A percentile compares a stretch with the other conserved stretches of the same genome.
Conservation (phyloP, 2,888 invertebrate species). For the Drosophila tripunctata region DNA sequence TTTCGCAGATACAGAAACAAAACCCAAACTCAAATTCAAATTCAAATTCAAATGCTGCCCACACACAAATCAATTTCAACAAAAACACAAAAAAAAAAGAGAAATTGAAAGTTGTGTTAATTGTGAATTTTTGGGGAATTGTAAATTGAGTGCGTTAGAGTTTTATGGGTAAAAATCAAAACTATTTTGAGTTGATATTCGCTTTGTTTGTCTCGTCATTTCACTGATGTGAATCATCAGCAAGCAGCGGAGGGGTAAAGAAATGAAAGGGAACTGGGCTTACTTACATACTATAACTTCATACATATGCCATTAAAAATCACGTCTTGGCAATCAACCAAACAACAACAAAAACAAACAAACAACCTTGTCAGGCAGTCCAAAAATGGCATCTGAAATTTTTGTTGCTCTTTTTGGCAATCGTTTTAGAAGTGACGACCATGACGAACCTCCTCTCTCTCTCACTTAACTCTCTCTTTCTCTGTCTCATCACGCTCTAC, state of each 20-base stretch:
- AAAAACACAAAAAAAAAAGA: constrained; percentile 30
- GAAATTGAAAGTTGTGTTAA: constrained; percentile 56
- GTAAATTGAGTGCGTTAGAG: constrained; percentile 6
- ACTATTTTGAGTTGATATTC: constrained; percentile 19
- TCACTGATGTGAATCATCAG: constrained; percentile 36
- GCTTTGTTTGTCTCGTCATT: constrained; percentile 9
- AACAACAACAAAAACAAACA: constrained; percentile 23
- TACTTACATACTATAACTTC: constrained; percentile 24
- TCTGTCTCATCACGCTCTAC: too few relatives aligned
- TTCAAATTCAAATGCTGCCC: constrained; percentile 50
- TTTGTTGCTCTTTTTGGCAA: constrained; percentile 67
- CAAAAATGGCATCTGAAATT: constrained; percentile 67
- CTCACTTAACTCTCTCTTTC: not conserved
- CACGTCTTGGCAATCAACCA: constrained; percentile 67
- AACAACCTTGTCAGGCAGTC: constrained; percentile 44
- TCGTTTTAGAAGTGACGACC: constrained; percentile 65
- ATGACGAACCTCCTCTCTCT: constrained; percentile 45
- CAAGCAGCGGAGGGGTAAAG: not conserved
- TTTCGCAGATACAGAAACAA: constrained; percentile 28
- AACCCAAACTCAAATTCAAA: constrained; percentile 26
- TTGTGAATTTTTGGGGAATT: not conserved
- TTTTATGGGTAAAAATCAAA: not conserved
- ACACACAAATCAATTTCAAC: constrained; percentile 28
- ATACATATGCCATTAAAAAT: constrained; percentile 53
- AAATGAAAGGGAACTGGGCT: not conserved